A percentile compares a stretch with the other conserved stretches of the same genome.
Conservation (phyloP, 2,797 vertebrate genomes). For the Eupleurogrammus muticus region DNA sequence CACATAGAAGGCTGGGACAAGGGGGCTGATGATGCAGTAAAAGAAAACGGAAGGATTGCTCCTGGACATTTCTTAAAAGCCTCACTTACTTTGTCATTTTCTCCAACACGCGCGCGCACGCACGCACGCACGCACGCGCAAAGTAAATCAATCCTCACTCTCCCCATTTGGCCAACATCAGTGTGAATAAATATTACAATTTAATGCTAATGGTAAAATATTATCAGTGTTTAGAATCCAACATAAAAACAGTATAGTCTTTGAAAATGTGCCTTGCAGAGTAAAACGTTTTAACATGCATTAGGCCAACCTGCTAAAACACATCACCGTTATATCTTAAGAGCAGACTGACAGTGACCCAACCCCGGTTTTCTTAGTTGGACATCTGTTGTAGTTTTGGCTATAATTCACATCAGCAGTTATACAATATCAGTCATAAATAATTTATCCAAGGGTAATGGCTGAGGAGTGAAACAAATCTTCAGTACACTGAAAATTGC, state of each 20-base stretch:
- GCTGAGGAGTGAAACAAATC: too few relatives aligned
- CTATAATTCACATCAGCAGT: too few relatives aligned
- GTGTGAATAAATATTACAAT: slow-evolving; percentile 22
- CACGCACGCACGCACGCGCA: not conserved
- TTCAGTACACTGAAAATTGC: too few relatives aligned
- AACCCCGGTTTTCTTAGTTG: too few relatives aligned
- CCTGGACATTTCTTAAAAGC: slow-evolving; percentile 77
- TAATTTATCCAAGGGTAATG: too few relatives aligned
- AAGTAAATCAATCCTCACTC: slow-evolving; percentile 7
- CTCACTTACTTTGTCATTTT: slow-evolving; percentile 49
- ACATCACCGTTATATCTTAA: not conserved
- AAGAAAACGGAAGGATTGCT: slow-evolving; percentile 67
- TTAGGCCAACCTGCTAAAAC: not conserved
- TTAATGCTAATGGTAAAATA: not conserved
- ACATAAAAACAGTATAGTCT: not conserved
- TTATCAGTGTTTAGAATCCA: not conserved
- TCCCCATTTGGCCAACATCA: slow-evolving; percentile 14
- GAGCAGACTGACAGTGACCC: not conserved
- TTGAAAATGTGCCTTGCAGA: not conserved
- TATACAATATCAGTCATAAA: too few relatives aligned
- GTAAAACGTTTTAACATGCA: not conserved
- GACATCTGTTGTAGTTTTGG: not conserved
- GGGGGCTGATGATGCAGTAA: slow-evolving; percentile 57
- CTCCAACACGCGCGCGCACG: slow-evolving; percentile 13
- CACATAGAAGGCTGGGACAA: slow-evolving; percentile 71